These are phyloP conservation scores for Sebastes iracundus DNA, from an alignment of 2,797 vertebrate genomes.

Conservation along the genomic window DNA sequence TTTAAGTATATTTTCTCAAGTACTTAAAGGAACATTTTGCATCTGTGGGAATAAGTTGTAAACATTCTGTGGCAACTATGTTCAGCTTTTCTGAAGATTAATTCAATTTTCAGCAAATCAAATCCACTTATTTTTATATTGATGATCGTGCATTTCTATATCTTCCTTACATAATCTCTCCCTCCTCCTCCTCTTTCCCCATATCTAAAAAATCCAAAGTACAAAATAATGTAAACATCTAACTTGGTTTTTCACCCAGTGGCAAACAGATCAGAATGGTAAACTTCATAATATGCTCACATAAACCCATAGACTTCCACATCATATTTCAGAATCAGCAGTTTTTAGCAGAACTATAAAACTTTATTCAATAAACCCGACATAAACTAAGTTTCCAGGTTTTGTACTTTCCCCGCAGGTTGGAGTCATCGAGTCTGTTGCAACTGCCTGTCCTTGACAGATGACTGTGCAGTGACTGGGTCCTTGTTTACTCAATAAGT, in stretches of 20 bases:
- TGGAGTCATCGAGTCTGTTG: conserved; percentile 45
- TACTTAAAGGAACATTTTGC: neutral
- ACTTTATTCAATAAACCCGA: neutral
- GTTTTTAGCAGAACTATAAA: neutral
- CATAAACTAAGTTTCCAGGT: neutral
- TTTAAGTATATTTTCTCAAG: neutral
- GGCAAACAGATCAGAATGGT: neutral
- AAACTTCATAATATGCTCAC: neutral
- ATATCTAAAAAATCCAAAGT: conserved; percentile 10
- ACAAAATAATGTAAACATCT: neutral
- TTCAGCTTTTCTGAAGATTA: neutral
- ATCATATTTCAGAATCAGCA: neutral
- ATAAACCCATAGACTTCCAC: neutral
- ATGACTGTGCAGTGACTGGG: conserved; percentile 20
- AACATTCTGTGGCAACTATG: neutral
- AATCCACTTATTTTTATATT: neutral
- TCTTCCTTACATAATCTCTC: neutral
- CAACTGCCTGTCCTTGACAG: conserved; percentile 61
- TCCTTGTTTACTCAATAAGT: conserved; percentile 66
- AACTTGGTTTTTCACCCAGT: neutral
- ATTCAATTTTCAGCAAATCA: neutral
- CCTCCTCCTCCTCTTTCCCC: neutral
- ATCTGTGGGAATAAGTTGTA: neutral
- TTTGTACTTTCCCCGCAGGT: conserved; percentile 40
- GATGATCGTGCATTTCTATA: neutral